Percentiles rank a stretch among this genome's conserved stretches.
These are phyloP conservation scores for Erethizon dorsatum DNA, from an alignment of 2,797 vertebrate species.

Conservation along the genomic window DNA sequence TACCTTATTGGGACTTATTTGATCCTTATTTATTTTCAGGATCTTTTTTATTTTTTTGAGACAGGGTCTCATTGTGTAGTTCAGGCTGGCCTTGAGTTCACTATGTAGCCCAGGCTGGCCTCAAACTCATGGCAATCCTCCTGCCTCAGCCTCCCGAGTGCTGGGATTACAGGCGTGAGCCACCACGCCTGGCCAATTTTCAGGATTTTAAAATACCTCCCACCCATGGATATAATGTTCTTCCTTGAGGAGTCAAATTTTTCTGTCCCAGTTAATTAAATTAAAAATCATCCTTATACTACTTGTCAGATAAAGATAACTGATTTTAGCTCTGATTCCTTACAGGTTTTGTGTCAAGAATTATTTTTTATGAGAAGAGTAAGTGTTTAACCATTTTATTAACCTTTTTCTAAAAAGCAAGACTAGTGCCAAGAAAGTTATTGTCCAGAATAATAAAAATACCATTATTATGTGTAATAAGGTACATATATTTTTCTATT, in stretches of 20 bases:
- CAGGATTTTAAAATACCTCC: slow-evolving; percentile 1
- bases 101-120: no score
- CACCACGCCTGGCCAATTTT: background rate
- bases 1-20: background rate
- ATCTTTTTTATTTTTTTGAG: background rate
- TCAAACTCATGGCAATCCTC: no score
- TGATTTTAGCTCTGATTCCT: slow-evolving; percentile 39
- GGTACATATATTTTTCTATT: slow-evolving; percentile 21
- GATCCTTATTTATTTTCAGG: slow-evolving; percentile 38
- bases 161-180: no score
- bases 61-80: no score
- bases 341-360: slow-evolving; percentile 37
- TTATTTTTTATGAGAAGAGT: slow-evolving; percentile 59
- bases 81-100: no score
- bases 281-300: slow-evolving; percentile 54
- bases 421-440: slow-evolving; percentile 18
- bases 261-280: slow-evolving; percentile 6
- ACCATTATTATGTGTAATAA: slow-evolving; percentile 53
- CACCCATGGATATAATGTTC: background rate
- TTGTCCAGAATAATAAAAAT: slow-evolving; percentile 61
- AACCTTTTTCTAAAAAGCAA: slow-evolving; percentile 56
- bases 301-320: slow-evolving; percentile 6
- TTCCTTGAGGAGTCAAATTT: background rate
- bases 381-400: slow-evolving; percentile 54
- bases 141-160: no score